Evolutionary conservation across 2,888 invertebrate species (phyloP), one percentile per base, ranked within the genome.

Genomic region (Artemia sp.): DNA sequence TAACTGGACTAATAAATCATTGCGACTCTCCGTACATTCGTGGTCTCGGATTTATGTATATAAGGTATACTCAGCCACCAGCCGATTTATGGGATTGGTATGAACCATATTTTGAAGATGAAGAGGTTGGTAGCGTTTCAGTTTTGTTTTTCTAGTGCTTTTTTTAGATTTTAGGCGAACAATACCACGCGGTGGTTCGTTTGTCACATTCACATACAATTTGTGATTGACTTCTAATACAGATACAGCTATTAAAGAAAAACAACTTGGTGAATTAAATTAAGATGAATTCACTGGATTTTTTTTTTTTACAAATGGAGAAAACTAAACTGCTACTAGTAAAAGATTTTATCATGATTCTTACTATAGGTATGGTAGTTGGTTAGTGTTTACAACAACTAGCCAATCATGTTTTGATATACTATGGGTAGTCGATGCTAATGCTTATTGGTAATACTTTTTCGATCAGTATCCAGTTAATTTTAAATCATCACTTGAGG

Each of bases 61-160:
- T 87, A 75, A 83, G 86, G 85, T 98, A 92, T 80, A 95, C 95
- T 10, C 93, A 97, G 78, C 95, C 95, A 14, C 97, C 98, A 1
- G 86, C 86, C 69, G 93, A 94, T 78, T 82, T 98, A 72, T 92
- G 96, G 82, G 90, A 91, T 77, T 98, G 98, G 98, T 96, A 92
- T 78, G 93, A 89, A 75, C 88, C 90, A 70, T 98, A 96, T 81
- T 81, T 98, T 74, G 92, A 94, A 76, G 96, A 97, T 78, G 90
- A 92, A 76, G 95, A 96, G 84, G 86, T 86, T 82, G 79, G 83
- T 80, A 79, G 38, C 38, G 38, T 38, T 12, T 14, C 19, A 64
- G 52, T 70, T 69, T 52, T 72, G 0, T 19, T 12, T 51, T 38
- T 51, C 19, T 14, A 5, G 38, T 67, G n/a, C 5, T n/a, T 53